Conservation (phyloP, 2,888 invertebrate species). For the Nipponacmea schrenckii region DNA sequence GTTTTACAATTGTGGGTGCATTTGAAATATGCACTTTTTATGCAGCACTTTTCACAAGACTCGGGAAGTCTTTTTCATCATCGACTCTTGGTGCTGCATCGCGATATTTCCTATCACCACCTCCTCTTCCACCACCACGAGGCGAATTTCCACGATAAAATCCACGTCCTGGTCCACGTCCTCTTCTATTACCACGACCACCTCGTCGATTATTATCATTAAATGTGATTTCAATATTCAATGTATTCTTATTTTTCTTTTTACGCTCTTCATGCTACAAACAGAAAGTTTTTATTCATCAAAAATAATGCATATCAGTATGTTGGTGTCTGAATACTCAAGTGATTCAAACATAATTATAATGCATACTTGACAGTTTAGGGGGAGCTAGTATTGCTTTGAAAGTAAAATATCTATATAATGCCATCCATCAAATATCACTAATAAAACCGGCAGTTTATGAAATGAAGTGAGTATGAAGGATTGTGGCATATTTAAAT, state of each 20-base stretch:
- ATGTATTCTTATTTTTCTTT: slow-evolving; percentile 52
- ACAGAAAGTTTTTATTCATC: slow-evolving; percentile 3
- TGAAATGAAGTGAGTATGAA: too few species aligned
- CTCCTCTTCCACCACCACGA: slow-evolving; percentile 47
- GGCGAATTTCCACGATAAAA: slow-evolving; percentile 45
- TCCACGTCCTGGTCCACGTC: slow-evolving; percentile 59
- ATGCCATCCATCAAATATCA: too few species aligned
- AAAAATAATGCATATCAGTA: too few species aligned
- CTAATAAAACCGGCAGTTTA: too few species aligned
- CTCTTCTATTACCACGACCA: slow-evolving; percentile 47
- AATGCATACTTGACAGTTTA: too few species aligned
- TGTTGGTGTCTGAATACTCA: too few species aligned
- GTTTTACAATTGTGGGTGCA: neutral
- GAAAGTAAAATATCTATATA: too few species aligned
- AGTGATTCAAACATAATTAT: too few species aligned
- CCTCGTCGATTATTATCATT: slow-evolving; percentile 60
- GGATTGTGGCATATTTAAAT: too few species aligned
- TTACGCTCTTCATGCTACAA: slow-evolving; percentile 52
- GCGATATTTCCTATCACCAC: slow-evolving; percentile 51
- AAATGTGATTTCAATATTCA: slow-evolving; percentile 66
- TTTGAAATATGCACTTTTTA: slow-evolving; percentile 27
- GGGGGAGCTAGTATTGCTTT: too few species aligned
- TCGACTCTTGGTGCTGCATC: slow-evolving; percentile 83
- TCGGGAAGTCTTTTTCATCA: slow-evolving; percentile 95
- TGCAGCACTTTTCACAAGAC: slow-evolving; percentile 74